These are phyloP conservation scores for Mythimna albipuncta DNA, from an alignment of 2,888 invertebrate genomes.

Conservation along the genomic window DNA sequence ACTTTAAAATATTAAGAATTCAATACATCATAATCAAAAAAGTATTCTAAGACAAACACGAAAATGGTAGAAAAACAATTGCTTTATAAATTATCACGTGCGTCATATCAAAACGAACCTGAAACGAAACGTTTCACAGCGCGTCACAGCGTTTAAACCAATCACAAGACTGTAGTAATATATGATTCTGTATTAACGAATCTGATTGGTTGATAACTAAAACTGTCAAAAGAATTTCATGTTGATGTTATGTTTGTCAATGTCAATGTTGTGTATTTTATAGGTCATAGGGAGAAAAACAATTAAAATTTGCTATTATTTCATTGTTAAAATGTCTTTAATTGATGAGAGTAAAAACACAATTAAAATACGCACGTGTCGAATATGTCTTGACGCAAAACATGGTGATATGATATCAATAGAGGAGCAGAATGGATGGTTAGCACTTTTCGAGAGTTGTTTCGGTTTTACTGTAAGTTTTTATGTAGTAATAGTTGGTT, in stretches of 20 bases:
- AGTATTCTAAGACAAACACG: too few relatives aligned
- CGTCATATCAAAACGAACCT: background rate
- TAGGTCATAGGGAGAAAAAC: background rate
- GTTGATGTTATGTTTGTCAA: background rate
- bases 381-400: conserved; percentile 71
- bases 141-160: background rate
- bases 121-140: background rate
- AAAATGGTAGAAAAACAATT: too few relatives aligned
- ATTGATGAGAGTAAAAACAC: background rate
- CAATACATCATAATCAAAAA: too few relatives aligned
- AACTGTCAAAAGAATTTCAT: background rate
- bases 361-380: conserved; percentile 63
- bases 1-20: too few relatives aligned
- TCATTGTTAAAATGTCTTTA: conserved; percentile 16
- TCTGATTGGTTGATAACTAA: background rate
- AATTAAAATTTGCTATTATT: background rate
- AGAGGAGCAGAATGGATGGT: conserved; percentile 60
- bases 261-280: conserved; percentile 1
- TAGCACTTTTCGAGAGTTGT: conserved; percentile 71
- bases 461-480: conserved; percentile 73
- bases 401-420: conserved; percentile 53
- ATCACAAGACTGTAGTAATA: background rate
- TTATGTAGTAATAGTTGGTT: background rate
- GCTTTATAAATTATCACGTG: too few relatives aligned
- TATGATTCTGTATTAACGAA: too few relatives aligned